Conservation (phyloP, 1,140 invertebrate species). For the Zophobas morio region DNA sequence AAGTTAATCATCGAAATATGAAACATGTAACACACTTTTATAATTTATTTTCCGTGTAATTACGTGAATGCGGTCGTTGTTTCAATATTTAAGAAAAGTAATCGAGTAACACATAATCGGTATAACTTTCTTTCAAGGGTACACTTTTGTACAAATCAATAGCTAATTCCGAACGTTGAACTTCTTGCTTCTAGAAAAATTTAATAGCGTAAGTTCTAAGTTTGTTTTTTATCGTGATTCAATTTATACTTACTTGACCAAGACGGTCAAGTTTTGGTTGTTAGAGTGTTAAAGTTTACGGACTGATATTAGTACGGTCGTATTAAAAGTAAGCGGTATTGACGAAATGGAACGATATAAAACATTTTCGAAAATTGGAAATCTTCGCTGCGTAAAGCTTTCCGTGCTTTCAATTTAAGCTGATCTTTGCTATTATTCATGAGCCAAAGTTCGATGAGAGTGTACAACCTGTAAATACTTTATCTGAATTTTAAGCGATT, state of each 20-base stretch:
- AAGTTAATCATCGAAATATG: too few relatives aligned
- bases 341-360: too few relatives aligned
- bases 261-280: background rate
- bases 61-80: too few relatives aligned
- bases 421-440: too few relatives aligned
- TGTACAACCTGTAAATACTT: constrained; percentile 1
- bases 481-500: constrained; percentile 29
- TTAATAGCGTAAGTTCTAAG: background rate
- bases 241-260: background rate
- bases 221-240: background rate
- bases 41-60: too few relatives aligned
- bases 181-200: background rate
- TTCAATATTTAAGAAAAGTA: too few relatives aligned
- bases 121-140: constrained; percentile 23
- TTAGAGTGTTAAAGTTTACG: constrained; percentile 21
- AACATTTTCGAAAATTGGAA: constrained; percentile 13
- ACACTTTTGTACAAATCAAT: constrained; percentile 14
- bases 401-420: too few relatives aligned
- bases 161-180: constrained; percentile 21
- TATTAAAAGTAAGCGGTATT: too few relatives aligned
- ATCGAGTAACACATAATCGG: background rate
- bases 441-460: background rate
- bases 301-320: background rate
- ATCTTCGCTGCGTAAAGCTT: background rate
- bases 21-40: too few relatives aligned